Evolutionary conservation across 1,140 invertebrate species (phyloP), one percentile per base, ranked within the genome.

Genomic region (Papilio polytes): DNA sequence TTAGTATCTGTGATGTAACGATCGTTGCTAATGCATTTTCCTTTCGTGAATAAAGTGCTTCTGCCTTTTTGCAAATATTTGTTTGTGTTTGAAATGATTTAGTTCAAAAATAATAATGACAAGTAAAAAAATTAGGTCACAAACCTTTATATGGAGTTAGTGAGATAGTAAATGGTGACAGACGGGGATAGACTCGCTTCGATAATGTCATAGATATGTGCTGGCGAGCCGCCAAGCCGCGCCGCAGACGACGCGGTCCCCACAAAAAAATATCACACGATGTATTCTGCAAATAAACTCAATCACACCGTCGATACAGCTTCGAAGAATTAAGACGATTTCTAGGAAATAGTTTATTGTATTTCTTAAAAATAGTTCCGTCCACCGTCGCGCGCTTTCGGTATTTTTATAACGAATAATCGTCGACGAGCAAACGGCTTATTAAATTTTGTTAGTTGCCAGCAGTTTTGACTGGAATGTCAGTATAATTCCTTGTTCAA

Each of bases 281-380:
- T 80, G 80, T 80, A 80, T 76, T 83, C 79, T 80, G 82, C 82
- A 80, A 83, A 80, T 83, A 77, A 83, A 78, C 80, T 80, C 80
- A 80, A 83, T 83, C 44, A 76, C 63, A 78, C 70, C 74, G 78
- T 82, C 74, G 74, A 77, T 77, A 59, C 46, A 31, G 74, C 53
- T 74, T 48, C 63, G 63, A 78, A 83, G 70, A 81, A 72, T 70
- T 46, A 74, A 78, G 74, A 78, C 80, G 80, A 81, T 80, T 84
- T 81, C 83, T 80, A 81, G 83, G 80, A 84, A 81, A 78, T 81
- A 59, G 56, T 81, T 74, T 56, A 56, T 77, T 74, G 73, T 74
- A 74, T 74, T 53, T 77, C 6, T 26, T 77, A 59, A 56, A 77
- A 77, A 77, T 77, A 77, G 74, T 51, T 51, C 9, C 74, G 74